Evolutionary conservation across 2,888 invertebrate species (phyloP), one percentile per base, ranked within the genome.

Genomic region (Drosophila suboccidentalis): DNA sequence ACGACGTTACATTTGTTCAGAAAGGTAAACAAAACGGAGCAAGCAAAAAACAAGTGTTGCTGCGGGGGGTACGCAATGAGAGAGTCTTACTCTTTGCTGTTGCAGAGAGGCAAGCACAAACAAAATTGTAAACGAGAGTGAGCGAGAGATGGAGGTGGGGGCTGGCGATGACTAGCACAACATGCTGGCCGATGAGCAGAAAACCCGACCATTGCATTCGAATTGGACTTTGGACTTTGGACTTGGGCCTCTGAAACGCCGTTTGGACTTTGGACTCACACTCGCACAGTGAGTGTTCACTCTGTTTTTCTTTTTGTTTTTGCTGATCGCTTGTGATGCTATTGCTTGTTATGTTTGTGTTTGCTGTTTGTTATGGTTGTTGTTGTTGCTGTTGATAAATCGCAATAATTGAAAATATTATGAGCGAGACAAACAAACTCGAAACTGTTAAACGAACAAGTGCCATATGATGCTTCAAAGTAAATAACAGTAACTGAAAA

Each of bases 181-280:
- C 75, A 78, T 79, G 71, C 64, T 75, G 68, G 73, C 34, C 70
- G 76, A 54, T 69, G 64, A 78, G 75, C 68, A 80, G 89, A 89
- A 85, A 89, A 89, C 89, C 89, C 89, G 89, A 85, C 78, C 72
- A 71, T 41, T 81, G 82, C 70, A 78, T 62, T 71, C 72, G 54
- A 69, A 50, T 62, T 84, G 89, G 84, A 84, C 87, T 84, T 62
- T 84, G 89, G 84, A 84, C 87, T 84, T 84, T 84, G 87, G 76
- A 88, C 89, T 68, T 69, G 62, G 59, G 84, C 50, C 86, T 75
- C 82, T 82, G 71, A 87, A 87, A 73, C 49, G 82, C 50, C 71
- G 69, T 71, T 75, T 83, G 84, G 89, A 84, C 84, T 84, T 84
- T 84, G 87, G 87, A 84, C 89, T 84, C 72, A 69, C 88, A 86